A percentile compares a stretch with the other conserved stretches of the same genome.
Conservation (phyloP, 2,888 invertebrate species). For the Pocota personata region DNA sequence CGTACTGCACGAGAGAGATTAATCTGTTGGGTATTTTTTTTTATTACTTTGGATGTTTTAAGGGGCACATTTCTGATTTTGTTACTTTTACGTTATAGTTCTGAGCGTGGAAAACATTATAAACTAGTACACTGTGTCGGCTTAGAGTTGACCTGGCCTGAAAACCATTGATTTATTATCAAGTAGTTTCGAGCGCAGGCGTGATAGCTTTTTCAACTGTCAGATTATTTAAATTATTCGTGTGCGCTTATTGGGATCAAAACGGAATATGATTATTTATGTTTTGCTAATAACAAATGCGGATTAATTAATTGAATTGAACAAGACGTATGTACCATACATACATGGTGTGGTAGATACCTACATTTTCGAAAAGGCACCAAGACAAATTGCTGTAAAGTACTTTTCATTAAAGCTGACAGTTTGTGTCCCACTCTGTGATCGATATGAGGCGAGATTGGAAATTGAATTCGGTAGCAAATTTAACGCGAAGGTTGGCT, state of each 20-base stretch:
- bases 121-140: slow-evolving; percentile 52
- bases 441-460: slow-evolving; percentile 1
- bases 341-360: not conserved
- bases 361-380: not conserved
- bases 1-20: slow-evolving; percentile 23
- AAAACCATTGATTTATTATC: slow-evolving; percentile 46
- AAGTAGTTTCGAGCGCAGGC: not conserved
- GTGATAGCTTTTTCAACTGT: not conserved
- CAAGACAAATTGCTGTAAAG: not conserved
- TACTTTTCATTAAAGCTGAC: not conserved
- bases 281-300: slow-evolving; percentile 10
- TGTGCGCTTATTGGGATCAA: not conserved
- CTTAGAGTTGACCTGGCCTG: slow-evolving; percentile 37
- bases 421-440: not conserved
- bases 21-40: not conserved
- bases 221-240: slow-evolving; percentile 19
- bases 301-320: slow-evolving; percentile 20
- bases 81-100: slow-evolving; percentile 24
- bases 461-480: not conserved
- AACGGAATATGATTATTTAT: not conserved
- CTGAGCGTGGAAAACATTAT: slow-evolving; percentile 19
- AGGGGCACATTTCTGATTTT: not conserved
- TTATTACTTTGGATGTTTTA: not conserved
- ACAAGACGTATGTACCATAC: not conserved
- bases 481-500: not conserved